Evolutionary conservation across 2,888 invertebrate species (phyloP).

Genomic region (Phrixothrix hirtus): DNA sequence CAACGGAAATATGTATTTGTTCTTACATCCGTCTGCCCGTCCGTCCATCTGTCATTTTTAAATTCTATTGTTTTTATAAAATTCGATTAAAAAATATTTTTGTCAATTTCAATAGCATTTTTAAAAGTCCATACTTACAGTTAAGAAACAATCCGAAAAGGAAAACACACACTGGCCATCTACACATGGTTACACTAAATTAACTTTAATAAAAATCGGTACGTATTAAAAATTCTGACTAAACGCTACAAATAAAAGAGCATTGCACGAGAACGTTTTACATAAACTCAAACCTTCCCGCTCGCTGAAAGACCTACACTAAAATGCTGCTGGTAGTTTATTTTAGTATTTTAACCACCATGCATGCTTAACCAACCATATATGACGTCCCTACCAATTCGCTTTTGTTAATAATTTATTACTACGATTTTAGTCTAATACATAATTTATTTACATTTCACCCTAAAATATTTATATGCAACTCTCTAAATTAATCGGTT

Average conservation of each 20-base stretch:
- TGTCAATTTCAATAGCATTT: no score
- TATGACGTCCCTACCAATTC: slow-evolving; percentile 27
- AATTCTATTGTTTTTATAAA: no score
- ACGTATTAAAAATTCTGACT: slow-evolving; percentile 1
- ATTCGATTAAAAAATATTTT: no score
- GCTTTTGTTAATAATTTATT: slow-evolving; percentile 7
- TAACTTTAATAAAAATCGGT: not conserved
- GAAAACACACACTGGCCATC: slow-evolving; percentile 12
- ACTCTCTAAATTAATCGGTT: no score
- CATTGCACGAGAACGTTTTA: slow-evolving; percentile 12
- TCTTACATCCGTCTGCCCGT: slow-evolving; percentile 30
- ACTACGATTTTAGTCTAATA: no score
- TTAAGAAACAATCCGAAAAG: slow-evolving; percentile 15
- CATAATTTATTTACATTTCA: no score
- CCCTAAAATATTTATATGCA: no score
- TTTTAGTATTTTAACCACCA: slow-evolving; percentile 40
- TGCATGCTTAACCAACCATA: slow-evolving; percentile 40
- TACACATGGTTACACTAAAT: slow-evolving; percentile 17
- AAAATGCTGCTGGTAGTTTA: slow-evolving; percentile 31
- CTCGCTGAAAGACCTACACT: slow-evolving; percentile 19
- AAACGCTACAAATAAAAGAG: slow-evolving; percentile 2
- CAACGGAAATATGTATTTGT: slow-evolving; percentile 41
- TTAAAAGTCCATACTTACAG: slow-evolving; percentile 13
- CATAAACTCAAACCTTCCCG: slow-evolving; percentile 8
- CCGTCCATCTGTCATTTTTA: slow-evolving; percentile 20